Evolutionary conservation across 2,888 invertebrate species (phyloP).

Genomic region (Marasmarcha lunaedactyla): DNA sequence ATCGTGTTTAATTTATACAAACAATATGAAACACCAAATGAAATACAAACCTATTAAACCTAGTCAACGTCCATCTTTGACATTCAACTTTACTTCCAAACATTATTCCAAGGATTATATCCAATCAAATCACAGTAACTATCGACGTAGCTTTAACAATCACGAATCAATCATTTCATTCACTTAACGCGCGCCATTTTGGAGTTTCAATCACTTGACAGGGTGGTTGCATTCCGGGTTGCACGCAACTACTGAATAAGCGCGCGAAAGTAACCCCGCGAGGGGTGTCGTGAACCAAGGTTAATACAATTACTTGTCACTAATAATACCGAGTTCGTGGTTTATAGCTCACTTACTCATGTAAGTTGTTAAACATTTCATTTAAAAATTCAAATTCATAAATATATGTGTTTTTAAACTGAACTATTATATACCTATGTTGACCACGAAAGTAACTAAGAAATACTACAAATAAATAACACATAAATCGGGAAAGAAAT

Average conservation of each 20-base stretch:
- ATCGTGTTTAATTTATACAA: too few species aligned
- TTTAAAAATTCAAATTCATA: too few species aligned
- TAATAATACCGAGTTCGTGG: constrained; percentile 1
- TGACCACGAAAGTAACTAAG: too few species aligned
- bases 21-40: too few species aligned
- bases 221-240: constrained; percentile 31
- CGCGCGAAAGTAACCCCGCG: constrained; percentile 29
- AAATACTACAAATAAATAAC: too few species aligned
- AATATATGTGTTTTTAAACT: too few species aligned
- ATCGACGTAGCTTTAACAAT: not conserved
- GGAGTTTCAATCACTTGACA: constrained; percentile 16
- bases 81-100: constrained; percentile 72
- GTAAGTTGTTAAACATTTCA: not conserved
- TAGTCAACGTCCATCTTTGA: constrained; percentile 63
- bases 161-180: not conserved
- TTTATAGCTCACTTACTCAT: not conserved
- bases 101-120: constrained; percentile 50
- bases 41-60: constrained; percentile 23
- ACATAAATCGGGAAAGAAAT: too few species aligned
- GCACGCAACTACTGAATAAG: constrained; percentile 20
- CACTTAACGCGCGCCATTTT: not conserved
- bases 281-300: constrained; percentile 60
- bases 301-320: constrained; percentile 53
- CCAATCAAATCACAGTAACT: not conserved
- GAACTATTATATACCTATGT: too few species aligned